Conservation (phyloP, 2,113 vertebrate genomes). For the Nothoprocta perdicaria region DNA sequence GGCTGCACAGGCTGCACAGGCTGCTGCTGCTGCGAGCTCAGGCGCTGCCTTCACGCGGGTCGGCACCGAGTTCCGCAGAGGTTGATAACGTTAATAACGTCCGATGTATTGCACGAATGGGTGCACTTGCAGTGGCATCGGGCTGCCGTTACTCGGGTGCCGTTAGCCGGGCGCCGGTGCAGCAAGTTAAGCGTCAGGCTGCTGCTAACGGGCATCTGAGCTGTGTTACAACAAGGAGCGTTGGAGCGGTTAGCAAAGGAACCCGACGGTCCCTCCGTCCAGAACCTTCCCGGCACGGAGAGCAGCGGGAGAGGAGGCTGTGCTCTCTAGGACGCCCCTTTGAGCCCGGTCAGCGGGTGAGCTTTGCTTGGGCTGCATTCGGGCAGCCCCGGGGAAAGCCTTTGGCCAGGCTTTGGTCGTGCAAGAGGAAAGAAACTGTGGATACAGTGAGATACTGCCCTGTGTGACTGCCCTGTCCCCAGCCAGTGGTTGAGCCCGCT, state of each 20-base stretch:
- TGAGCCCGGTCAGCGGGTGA: accelerated
- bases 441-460: accelerated
- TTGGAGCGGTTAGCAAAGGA: neutral
- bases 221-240: neutral
- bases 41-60: accelerated
- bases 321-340: neutral
- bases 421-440: accelerated
- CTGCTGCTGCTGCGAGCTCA: neutral
- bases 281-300: neutral
- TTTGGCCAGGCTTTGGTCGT: neutral
- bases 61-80: accelerated
- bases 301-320: neutral
- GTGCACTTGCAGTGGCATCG: neutral
- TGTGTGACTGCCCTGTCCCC: neutral
- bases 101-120: neutral
- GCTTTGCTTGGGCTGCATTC: accelerated
- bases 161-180: neutral
- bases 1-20: too few relatives aligned
- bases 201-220: neutral
- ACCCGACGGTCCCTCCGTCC: accelerated
- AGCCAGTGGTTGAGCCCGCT: accelerated
- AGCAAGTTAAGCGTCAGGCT: neutral
- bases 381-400: accelerated
- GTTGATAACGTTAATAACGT: accelerated
- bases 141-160: neutral